These are phyloP conservation scores for Morus bassanus DNA, from an alignment of 2,797 vertebrate genomes.

Conservation along the genomic window DNA sequence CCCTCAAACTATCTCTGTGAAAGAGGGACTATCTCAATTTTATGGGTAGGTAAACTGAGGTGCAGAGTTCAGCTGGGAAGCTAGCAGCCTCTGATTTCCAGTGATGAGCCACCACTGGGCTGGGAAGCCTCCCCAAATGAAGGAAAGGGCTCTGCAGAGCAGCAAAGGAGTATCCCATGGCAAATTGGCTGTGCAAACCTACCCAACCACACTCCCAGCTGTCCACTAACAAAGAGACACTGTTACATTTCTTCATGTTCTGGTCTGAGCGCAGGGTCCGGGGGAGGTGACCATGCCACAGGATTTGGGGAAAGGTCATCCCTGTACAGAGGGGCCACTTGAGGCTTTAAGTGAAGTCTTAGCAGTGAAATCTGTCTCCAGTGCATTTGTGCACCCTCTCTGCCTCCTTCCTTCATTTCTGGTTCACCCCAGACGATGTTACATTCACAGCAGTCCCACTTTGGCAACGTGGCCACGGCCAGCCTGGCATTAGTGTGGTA, in stretches of 20 bases:
- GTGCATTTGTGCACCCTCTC: not conserved
- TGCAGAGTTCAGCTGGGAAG: not conserved
- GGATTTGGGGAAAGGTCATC: not conserved
- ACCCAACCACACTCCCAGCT: not conserved
- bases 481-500: not conserved
- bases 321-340: not conserved
- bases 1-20: not conserved
- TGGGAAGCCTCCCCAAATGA: not conserved
- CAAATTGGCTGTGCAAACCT: not conserved
- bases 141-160: not conserved
- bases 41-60: not conserved
- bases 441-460: not conserved
- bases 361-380: not conserved
- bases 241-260: not conserved
- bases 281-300: not conserved
- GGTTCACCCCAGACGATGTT: not conserved
- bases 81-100: not conserved
- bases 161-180: too few relatives aligned
- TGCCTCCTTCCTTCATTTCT: not conserved
- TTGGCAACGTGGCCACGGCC: fast-evolving
- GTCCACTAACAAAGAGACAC: not conserved
- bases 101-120: not conserved
- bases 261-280: not conserved
- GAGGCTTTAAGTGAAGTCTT: not conserved
- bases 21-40: not conserved